phyloP scores from a whole-genome alignment of 2,797 vertebrate genomes.

The Microctenopoma steveboyesi region DNA sequence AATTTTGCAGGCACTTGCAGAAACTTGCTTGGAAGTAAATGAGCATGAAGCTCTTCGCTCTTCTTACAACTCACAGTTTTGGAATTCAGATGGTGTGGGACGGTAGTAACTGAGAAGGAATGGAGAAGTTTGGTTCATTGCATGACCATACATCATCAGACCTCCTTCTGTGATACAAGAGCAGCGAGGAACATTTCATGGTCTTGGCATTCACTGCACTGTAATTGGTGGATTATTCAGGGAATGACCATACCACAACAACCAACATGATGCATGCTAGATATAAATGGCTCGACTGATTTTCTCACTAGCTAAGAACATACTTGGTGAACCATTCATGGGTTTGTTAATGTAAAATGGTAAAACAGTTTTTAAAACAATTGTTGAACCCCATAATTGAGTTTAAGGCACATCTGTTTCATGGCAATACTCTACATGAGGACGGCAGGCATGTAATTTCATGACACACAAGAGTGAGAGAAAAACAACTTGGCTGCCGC shows the following conservation, averaged over 20 bases:
- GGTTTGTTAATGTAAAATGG: constrained; percentile 37
- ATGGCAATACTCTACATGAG: constrained; percentile 48
- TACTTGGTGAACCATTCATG: constrained; percentile 55
- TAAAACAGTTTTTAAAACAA: constrained; percentile 58
- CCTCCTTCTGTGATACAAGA: constrained; percentile 47
- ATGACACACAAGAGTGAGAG: constrained; percentile 53
- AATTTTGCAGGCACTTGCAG: constrained; percentile 6
- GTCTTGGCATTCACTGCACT: constrained; percentile 47
- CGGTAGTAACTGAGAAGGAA: constrained; percentile 46
- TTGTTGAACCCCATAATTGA: constrained; percentile 60
- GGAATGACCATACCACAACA: constrained; percentile 53
- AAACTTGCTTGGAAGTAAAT: constrained; percentile 27
- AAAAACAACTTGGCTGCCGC: constrained; percentile 59
- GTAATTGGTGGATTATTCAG: constrained; percentile 65
- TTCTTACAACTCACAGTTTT: constrained; percentile 47
- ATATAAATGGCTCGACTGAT: constrained; percentile 49
- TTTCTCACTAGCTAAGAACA: constrained; percentile 40
- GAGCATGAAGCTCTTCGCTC: constrained; percentile 39
- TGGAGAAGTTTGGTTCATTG: constrained; percentile 56
- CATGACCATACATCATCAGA: constrained; percentile 45
- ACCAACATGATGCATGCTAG: constrained; percentile 31
- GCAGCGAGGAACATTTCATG: constrained; percentile 47
- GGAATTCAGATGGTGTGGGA: constrained; percentile 44
- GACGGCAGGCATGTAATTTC: constrained; percentile 67
- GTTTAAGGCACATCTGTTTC: constrained; percentile 73